Evolutionary conservation across 2,888 invertebrate genomes (phyloP).

Genomic region (Rhagium mordax): DNA sequence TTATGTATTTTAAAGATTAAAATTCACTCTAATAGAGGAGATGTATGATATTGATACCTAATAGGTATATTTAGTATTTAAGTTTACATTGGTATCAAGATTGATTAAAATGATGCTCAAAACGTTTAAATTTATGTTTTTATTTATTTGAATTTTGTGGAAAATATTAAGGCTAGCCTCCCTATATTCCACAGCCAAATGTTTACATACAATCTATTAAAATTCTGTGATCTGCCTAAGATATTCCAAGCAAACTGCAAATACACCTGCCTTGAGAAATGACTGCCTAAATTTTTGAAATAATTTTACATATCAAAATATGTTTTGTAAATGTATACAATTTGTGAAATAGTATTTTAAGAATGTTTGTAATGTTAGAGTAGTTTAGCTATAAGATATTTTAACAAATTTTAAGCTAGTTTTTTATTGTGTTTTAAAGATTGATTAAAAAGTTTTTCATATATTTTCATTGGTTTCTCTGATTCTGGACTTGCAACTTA

Average conservation of each 20-base stretch:
- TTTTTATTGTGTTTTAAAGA: slow-evolving; percentile 37
- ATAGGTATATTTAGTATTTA: neutral
- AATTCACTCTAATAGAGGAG: neutral
- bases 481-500: too few relatives aligned
- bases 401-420: slow-evolving; percentile 13
- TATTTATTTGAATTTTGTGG: neutral
- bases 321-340: slow-evolving; percentile 23
- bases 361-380: neutral
- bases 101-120: slow-evolving; percentile 6
- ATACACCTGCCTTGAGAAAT: slow-evolving; percentile 16
- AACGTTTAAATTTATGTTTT: neutral
- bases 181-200: neutral
- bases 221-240: slow-evolving; percentile 15
- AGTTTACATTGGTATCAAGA: neutral
- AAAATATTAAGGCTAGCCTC: neutral
- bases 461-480: neutral
- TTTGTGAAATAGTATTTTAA: slow-evolving; percentile 17
- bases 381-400: slow-evolving; percentile 23
- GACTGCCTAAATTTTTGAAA: slow-evolving; percentile 25
- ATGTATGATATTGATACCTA: neutral
- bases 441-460: slow-evolving; percentile 22
- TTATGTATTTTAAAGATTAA: too few relatives aligned
- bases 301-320: slow-evolving; percentile 21
- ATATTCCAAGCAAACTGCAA: slow-evolving; percentile 9
- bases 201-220: neutral